A percentile compares a stretch with the other conserved stretches of the same genome.
Evolutionary conservation across 2,113 vertebrate species (phyloP).

Genomic region (Fukomys damarensis): DNA sequence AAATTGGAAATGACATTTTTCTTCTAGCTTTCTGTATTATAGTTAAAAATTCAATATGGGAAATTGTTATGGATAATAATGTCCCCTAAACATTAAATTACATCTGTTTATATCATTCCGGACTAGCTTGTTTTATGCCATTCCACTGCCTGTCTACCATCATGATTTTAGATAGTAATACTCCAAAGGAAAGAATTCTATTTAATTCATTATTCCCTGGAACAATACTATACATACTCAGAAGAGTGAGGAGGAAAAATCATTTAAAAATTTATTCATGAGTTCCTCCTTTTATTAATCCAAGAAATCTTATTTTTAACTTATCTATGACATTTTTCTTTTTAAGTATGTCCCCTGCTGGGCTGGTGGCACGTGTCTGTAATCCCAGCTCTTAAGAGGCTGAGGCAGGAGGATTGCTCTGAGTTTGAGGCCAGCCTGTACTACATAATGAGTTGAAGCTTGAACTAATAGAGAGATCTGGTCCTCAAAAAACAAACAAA

Average conservation of each 20-base stretch:
- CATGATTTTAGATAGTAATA: conserved; percentile 47
- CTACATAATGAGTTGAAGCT: no score
- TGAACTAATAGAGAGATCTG: no score
- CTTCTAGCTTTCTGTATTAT: conserved; percentile 57
- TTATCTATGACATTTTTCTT: conserved; percentile 35
- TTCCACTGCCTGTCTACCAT: conserved; percentile 17
- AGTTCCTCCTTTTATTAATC: conserved; percentile 43
- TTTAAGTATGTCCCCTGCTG: not conserved
- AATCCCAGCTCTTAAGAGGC: no score
- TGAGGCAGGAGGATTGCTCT: no score
- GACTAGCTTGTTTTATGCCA: conserved; percentile 14
- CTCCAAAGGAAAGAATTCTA: conserved; percentile 57
- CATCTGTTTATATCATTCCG: conserved; percentile 52
- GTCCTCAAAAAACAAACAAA: no score
- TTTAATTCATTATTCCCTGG: conserved; percentile 54
- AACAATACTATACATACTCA: conserved; percentile 35
- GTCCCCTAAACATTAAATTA: conserved; percentile 54
- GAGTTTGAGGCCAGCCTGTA: no score
- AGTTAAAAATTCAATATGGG: conserved; percentile 50
- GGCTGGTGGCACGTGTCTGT: no score
- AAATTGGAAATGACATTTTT: conserved; percentile 51
- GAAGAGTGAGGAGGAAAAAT: not conserved
- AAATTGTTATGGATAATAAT: conserved; percentile 50
- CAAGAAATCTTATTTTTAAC: conserved; percentile 59
- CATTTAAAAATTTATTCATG: conserved; percentile 54